A percentile compares a stretch with the other conserved stretches of the same genome.
Conservation (phyloP, 2,113 vertebrate genomes). For the Elgaria multicarinata region DNA sequence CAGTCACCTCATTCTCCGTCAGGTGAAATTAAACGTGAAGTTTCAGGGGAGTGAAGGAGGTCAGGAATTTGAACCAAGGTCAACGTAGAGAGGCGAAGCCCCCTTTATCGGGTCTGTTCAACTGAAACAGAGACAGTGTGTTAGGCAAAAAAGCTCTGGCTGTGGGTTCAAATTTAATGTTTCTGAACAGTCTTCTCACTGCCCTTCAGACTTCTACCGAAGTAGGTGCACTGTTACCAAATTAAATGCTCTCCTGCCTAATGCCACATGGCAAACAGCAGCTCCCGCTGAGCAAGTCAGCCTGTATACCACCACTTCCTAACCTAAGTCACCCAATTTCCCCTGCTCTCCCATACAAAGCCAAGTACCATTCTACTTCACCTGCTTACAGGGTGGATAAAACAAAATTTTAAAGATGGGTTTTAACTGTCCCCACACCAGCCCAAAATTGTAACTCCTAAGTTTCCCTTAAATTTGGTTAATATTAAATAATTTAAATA, state of each 20-base stretch:
- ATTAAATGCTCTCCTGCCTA: neutral
- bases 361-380: neutral
- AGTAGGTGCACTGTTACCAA: neutral
- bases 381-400: neutral
- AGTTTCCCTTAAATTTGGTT: neutral
- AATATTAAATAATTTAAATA: neutral
- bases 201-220: neutral
- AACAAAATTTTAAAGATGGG: neutral
- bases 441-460: neutral
- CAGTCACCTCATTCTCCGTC: conserved; percentile 23
- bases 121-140: neutral
- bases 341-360: neutral
- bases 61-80: conserved; percentile 34
- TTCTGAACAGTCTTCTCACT: neutral
- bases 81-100: neutral
- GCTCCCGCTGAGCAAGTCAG: neutral
- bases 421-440: neutral
- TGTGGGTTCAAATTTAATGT: neutral
- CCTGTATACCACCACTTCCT: neutral
- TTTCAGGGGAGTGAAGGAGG: conserved; percentile 26
- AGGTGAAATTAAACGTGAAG: conserved; percentile 37
- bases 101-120: conserved; percentile 41
- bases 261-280: neutral
- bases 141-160: neutral
- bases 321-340: neutral